Evolutionary conservation across 2,888 invertebrate species (phyloP), one percentile per base, ranked within the genome.

Genomic region (Dyspetes luteomarginatus): DNA sequence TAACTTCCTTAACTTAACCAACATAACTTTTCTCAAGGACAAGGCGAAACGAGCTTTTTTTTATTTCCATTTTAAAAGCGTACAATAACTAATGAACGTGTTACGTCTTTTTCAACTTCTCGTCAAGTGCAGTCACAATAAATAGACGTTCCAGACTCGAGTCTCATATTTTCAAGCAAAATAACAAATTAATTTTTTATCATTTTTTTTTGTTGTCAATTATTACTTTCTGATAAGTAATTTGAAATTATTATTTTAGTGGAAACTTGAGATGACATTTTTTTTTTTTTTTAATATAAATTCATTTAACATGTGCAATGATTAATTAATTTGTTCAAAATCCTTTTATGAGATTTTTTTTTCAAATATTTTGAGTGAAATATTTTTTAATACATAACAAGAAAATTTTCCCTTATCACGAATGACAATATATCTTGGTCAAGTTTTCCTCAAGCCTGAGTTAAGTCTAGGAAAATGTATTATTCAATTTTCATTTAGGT

Each of bases 1-100:
- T n/a, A n/a, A n/a, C n/a, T n/a, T n/a, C n/a, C n/a, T n/a, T n/a
- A n/a, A n/a, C n/a, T 1, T 1, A 9, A 12, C 12, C n/a, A 68
- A 68, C 9, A 4, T 24, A 24, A 55, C 19, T 9, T 43, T 55
- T 68, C 41, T 68, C 26, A 28, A 55, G 30, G 55, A 52, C 65
- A 17, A 30, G n/a, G 36, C 50, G 67, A n/a, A 22, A 28, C 22
- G 9, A 52, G 9, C 9, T 9, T 5, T 15, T 17, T 55, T 68
- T 56, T 55, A 7, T 56, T 56, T 15, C 55, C 22, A 41, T 41
- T 55, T 19, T 7, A 55, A 55, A 41, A 55, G 55, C 36, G 7
- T 55, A 4, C 41, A 22, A 36, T 68, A 55, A 55, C 68, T 56
- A 68, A 68, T 55, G 68, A 68, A 68, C 55, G 19, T 12, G 2